Evolutionary conservation across 2,888 invertebrate species (phyloP), one percentile per base, ranked within the genome.

Genomic region (Heterodera filipjevi): DNA sequence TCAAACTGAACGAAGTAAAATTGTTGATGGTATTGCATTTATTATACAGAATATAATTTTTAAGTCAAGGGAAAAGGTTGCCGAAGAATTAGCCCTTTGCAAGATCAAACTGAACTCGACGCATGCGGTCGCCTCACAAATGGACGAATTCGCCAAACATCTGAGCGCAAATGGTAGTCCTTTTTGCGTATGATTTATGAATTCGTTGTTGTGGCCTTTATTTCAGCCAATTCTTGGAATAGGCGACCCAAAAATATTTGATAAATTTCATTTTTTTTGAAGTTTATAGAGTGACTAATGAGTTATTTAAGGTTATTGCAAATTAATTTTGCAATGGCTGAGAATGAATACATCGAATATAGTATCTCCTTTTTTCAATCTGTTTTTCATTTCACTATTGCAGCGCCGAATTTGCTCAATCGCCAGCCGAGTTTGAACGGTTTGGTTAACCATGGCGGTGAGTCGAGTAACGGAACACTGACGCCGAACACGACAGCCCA

Each of bases 51-150:
- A 33, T 68, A 19, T 16, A 2, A 14, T 32, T 5, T 22, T 77
- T 77, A 35, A 77, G 77, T 30, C 64, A 22, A 33, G 72, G n/a
- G 46, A 72, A 35, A 73, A 22, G 2, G 32, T n/a, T 27, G 32
- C 49, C 22, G 79, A 79, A 79, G 79, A 79, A 32, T 78, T 78
- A 19, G 79, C 78, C 22, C 44, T 79, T 22, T 70, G 49, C 78
- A 79, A 78, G n/a, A 71, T 79, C 44, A 79, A 79, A 44, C 53
- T 79, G n/a, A 77, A 70, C 32, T 46, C 71, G 19, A 78, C 71
- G 30, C 33, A 72, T 27, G 39, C 46, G 32, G n/a, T 73, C 32
- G 39, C 79, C n/a, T 35, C 59, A 16, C 27, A 66, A 33, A 39
- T 75, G 30, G 79, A 78, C 10, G 32, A 71, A 22, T 79, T 79